A percentile compares a stretch with the other conserved stretches of the same genome.
phyloP scores from a whole-genome alignment of 2,888 invertebrate genomes.

The Drepana falcataria region DNA sequence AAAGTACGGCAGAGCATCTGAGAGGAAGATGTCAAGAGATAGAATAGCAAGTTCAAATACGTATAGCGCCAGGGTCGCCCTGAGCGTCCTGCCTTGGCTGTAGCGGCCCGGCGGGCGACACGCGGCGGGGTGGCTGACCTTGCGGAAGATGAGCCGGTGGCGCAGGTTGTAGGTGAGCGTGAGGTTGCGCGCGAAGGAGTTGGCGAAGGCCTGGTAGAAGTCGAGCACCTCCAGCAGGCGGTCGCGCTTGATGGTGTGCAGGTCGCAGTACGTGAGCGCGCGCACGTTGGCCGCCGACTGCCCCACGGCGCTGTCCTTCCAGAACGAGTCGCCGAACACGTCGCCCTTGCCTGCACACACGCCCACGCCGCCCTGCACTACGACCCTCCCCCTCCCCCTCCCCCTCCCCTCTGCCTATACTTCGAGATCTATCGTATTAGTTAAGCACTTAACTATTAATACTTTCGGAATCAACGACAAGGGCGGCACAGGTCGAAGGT shows the following conservation, averaged over 20 bases:
- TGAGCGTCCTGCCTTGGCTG: no score
- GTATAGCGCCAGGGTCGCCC: no score
- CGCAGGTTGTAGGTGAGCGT: conserved; percentile 98
- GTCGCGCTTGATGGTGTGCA: conserved; percentile 98
- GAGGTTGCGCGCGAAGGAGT: conserved; percentile 98
- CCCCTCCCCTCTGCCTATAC: no score
- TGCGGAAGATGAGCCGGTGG: conserved; percentile 92
- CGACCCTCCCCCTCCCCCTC: not conserved
- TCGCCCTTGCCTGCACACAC: conserved; percentile 92
- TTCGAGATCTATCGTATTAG: no score
- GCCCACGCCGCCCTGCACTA: not conserved
- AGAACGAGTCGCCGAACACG: conserved; percentile 99
- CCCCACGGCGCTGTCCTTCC: conserved; percentile 97
- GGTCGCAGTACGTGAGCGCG: conserved; percentile 99
- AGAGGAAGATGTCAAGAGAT: no score
- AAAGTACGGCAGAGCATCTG: no score
- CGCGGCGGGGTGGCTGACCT: conserved; percentile 36
- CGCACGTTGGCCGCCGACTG: conserved; percentile 99
- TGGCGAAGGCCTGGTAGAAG: conserved; percentile 99
- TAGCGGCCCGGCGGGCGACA: not conserved
- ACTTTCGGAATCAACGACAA: no score
- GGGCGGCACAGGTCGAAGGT: no score
- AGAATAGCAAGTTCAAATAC: no score
- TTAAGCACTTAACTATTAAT: no score
- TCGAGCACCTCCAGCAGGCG: conserved; percentile 96